Conservation (phyloP, 1,140 invertebrate species). For the Ceratina calcarata region DNA sequence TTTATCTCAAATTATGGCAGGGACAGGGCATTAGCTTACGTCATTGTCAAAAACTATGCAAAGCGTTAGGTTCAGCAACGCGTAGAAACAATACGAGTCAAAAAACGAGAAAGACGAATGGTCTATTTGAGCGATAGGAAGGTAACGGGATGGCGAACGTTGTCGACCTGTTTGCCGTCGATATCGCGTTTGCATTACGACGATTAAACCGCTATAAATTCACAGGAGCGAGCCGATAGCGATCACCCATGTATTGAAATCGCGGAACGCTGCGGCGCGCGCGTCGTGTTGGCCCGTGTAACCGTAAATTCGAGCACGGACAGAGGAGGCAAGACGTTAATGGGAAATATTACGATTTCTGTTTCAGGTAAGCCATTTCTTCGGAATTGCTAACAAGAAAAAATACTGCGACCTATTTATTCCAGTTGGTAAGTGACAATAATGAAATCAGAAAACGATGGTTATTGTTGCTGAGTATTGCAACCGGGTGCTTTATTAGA, state of each 20-base stretch:
- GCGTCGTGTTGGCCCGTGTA: neutral
- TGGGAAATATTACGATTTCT: conserved; percentile 31
- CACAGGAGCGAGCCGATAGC: neutral
- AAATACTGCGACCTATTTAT: neutral
- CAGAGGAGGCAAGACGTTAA: conserved; percentile 10
- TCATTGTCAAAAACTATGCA: no score
- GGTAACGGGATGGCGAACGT: conserved; percentile 13
- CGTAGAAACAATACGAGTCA: neutral
- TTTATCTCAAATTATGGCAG: no score
- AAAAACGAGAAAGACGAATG: neutral
- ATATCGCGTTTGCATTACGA: conserved; percentile 42
- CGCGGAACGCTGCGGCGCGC: neutral
- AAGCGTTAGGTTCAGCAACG: no score
- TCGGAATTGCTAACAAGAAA: neutral
- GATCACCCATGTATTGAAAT: conserved; percentile 28
- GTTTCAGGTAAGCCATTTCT: conserved; percentile 53
- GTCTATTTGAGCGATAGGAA: neutral
- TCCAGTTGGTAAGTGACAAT: neutral
- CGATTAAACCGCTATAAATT: conserved; percentile 47
- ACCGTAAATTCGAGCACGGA: conserved; percentile 9
- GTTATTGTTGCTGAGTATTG: neutral
- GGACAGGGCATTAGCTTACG: no score
- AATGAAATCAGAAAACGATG: neutral
- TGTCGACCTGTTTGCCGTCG: conserved; percentile 29
- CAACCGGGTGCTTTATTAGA: neutral